Evolutionary conservation across 2,797 vertebrate species (phyloP).

Genomic region (Coilia nasus): DNA sequence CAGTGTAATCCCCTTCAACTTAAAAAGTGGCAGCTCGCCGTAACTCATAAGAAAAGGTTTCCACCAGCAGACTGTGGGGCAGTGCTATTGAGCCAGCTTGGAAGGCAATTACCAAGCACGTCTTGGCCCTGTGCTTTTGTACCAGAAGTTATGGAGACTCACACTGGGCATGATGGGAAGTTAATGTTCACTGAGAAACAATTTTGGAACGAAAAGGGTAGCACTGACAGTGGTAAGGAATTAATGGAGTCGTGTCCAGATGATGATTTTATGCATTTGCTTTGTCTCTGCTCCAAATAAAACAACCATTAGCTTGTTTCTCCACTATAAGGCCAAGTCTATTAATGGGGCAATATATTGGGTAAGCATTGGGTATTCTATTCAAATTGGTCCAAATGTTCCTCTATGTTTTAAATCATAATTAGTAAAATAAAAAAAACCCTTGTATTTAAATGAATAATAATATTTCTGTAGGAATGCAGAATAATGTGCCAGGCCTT

Average conservation of each 20-base stretch:
- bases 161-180: background rate
- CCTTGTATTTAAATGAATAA: background rate
- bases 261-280: background rate
- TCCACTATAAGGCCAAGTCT: background rate
- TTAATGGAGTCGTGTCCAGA: background rate
- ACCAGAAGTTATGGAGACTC: background rate
- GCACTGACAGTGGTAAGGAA: background rate
- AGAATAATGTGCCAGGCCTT: background rate
- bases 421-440: background rate
- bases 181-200: background rate
- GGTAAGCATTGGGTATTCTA: too few relatives aligned
- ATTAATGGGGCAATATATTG: background rate
- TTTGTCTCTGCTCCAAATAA: background rate
- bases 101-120: background rate
- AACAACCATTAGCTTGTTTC: slow-evolving; percentile 1
- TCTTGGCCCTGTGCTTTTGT: background rate
- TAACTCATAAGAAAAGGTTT: slow-evolving; percentile 11
- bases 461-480: background rate
- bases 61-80: background rate
- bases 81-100: background rate
- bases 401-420: background rate
- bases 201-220: background rate
- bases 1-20: background rate
- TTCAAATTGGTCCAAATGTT: background rate
- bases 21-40: slow-evolving; percentile 9